Evolutionary conservation across 2,113 vertebrate species (phyloP), one percentile per base, ranked within the genome.

Genomic region (Sander vitreus): DNA sequence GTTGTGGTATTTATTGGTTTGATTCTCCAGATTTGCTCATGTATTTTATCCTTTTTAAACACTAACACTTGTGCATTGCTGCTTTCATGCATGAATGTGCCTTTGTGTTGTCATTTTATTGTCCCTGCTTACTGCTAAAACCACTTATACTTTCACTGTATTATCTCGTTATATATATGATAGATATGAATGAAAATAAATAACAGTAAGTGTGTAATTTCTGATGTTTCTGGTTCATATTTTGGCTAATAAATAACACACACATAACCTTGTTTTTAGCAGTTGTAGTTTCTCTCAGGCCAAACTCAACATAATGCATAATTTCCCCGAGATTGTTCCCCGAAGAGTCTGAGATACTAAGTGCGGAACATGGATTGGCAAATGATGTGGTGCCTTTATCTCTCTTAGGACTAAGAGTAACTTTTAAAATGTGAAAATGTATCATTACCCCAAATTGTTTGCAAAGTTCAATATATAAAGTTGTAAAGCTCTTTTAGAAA

Each of bases 1-100:
- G 95, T 93, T 80, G 90, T 92, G 93, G 94, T 93, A 95, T 95
- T 95, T 95, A 93, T 92, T 85, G 76, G 85, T 90, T 91, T 90
- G 80, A 92, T 92, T 83, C 83, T 83, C 57, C 78, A 75, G 45
- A 84, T 92, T 90, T 90, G 76, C 86, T 91, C 81, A 80, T 76
- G 74, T 83, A 72, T 78, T 88, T 88, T 60, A 50, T 79, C 54
- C 57, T 64, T 48, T 78, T 33, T 55, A 78, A 80, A 58, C 14
- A 25, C 53, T 27, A 54, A 30, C 21, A 3, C 19, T 18, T 71
- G n/a, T 86, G 57, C 12, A 21, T 36, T 1, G 25, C 63, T 76
- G 43, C 67, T 58, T 81, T n/a, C 43, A 53, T 50, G 19, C 48
- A 45, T 0, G 33, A 12, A 51, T 57, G n/a, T 54, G 36, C 33